Conservation (phyloP, 2,797 vertebrate species). For the Pseudopleuronectes americanus region DNA sequence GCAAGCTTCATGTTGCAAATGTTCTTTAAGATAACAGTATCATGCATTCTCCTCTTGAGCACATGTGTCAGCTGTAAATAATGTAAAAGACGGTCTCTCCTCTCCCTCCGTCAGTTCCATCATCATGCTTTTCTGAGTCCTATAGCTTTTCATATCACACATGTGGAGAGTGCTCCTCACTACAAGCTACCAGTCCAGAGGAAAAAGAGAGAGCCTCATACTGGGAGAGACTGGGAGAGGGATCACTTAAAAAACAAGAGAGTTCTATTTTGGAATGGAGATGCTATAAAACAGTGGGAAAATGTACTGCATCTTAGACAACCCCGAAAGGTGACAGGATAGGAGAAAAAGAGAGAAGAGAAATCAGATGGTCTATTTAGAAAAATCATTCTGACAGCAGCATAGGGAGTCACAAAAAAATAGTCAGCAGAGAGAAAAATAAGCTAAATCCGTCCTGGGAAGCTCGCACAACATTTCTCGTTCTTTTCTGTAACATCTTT, state of each 20-base stretch:
- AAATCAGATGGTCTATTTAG: not conserved
- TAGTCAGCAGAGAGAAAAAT: not conserved
- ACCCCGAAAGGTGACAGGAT: not conserved
- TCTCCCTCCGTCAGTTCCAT: not conserved
- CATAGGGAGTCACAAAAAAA: conserved; percentile 2
- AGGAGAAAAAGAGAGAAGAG: not conserved
- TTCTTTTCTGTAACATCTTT: not conserved
- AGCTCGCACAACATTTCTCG: not conserved
- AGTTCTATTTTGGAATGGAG: not conserved
- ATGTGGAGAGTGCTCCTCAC: not conserved
- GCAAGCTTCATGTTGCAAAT: not conserved
- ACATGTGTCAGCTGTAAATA: conserved; percentile 36
- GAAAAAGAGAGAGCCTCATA: not conserved
- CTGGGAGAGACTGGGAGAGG: conserved; percentile 24
- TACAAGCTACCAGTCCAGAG: conserved; percentile 5
- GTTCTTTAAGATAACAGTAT: conserved; percentile 1
- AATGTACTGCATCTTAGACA: not conserved
- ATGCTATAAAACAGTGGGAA: not conserved
- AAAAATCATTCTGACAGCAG: conserved; percentile 6
- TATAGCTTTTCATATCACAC: conserved; percentile 41
- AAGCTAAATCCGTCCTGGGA: not conserved
- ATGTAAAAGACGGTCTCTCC: conserved; percentile 13
- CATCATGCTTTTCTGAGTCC: conserved; percentile 4
- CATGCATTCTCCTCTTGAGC: not conserved
- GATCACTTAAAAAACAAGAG: conserved; percentile 21